phyloP scores from a whole-genome alignment of 2,113 vertebrate species.

The Speoplatyrhinus poulsoni region DNA sequence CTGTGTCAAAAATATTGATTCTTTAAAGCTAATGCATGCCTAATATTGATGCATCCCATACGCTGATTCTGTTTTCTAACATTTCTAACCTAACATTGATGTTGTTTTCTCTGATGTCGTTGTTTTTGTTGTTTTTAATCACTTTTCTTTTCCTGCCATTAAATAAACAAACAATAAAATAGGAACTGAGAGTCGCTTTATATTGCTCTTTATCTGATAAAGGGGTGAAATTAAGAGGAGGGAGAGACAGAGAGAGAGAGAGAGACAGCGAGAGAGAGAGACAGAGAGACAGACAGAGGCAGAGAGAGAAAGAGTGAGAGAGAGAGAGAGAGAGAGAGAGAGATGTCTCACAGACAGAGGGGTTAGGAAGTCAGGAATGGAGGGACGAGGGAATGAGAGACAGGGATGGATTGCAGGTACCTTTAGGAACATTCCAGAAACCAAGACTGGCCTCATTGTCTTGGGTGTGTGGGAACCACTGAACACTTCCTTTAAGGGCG shows the following conservation, averaged over 20 bases:
- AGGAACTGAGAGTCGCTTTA: neutral
- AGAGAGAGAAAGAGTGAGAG: slow-evolving; percentile 7
- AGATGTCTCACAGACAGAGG: too few species aligned
- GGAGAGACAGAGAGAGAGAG: slow-evolving; percentile 4
- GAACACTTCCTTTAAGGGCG: slow-evolving; percentile 65
- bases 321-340: slow-evolving; percentile 3
- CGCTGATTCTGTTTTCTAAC: too few species aligned
- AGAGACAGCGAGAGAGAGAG: slow-evolving; percentile 6
- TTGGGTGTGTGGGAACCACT: slow-evolving; percentile 57
- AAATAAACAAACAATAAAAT: neutral
- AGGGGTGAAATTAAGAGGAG: slow-evolving; percentile 3
- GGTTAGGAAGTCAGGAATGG: slow-evolving; percentile 16
- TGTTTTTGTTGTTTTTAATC: too few species aligned
- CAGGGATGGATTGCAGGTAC: slow-evolving; percentile 33
- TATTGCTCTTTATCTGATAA: neutral
- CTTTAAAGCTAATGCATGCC: too few species aligned
- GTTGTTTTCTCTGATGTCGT: too few species aligned
- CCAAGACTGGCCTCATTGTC: slow-evolving; percentile 62
- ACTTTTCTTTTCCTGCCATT: too few species aligned
- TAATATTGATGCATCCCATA: too few species aligned
- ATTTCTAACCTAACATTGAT: too few species aligned
- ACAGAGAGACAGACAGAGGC: neutral
- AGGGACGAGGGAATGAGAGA: slow-evolving; percentile 22
- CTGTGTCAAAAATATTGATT: too few species aligned
- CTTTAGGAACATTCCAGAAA: slow-evolving; percentile 49